These are phyloP conservation scores for Phrixothrix hirtus DNA, from an alignment of 2,888 invertebrate species.

Conservation along the genomic window DNA sequence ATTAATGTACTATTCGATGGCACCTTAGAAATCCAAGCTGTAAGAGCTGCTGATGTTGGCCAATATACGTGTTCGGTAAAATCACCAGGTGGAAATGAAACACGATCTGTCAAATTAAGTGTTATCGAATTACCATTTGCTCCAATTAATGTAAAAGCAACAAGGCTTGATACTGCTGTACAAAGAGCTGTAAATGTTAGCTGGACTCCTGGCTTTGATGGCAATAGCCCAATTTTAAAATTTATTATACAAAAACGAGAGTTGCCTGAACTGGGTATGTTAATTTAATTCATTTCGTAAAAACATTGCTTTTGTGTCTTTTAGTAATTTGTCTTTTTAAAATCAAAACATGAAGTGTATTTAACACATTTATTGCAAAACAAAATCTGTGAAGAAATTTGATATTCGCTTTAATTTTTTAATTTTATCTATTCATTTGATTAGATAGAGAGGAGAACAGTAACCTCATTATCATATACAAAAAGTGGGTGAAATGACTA, in stretches of 20 bases:
- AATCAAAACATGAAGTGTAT: no score
- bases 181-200: slow-evolving; percentile 84
- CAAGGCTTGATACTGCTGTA: slow-evolving; percentile 65
- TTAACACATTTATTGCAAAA: no score
- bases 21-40: slow-evolving; percentile 84
- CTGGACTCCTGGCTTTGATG: slow-evolving; percentile 97
- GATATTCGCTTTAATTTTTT: no score
- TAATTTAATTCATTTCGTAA: slow-evolving; percentile 16
- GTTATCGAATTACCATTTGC: slow-evolving; percentile 96
- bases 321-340: no score
- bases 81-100: slow-evolving; percentile 92
- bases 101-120: slow-evolving; percentile 77
- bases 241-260: slow-evolving; percentile 91
- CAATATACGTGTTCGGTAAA: slow-evolving; percentile 89
- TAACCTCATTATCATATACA: no score
- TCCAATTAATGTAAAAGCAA: slow-evolving; percentile 84
- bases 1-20: slow-evolving; percentile 78
- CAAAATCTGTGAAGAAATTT: no score
- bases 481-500: no score
- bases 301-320: slow-evolving; percentile 49
- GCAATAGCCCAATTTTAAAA: slow-evolving; percentile 91
- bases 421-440: no score
- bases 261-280: slow-evolving; percentile 82
- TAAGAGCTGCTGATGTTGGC: slow-evolving; percentile 91
- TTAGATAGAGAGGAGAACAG: no score